phyloP scores from a whole-genome alignment of 2,797 vertebrate genomes.

The Lagocephalus sceleratus region DNA sequence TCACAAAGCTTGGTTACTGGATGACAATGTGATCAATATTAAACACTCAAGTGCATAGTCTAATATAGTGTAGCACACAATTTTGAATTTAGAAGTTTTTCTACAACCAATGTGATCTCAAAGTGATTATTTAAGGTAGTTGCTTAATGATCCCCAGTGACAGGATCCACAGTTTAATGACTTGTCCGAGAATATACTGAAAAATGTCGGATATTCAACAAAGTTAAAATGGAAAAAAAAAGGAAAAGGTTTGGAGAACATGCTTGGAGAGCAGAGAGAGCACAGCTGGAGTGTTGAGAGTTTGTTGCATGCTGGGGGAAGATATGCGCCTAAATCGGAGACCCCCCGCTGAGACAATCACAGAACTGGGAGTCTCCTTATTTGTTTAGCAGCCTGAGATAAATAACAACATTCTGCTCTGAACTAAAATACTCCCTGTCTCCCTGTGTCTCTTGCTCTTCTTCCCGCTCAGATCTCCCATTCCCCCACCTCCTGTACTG shows the following conservation, averaged over 20 bases:
- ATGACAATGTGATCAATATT: too few species aligned
- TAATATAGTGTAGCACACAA: too few species aligned
- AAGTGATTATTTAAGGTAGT: too few species aligned
- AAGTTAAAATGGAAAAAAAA: constrained; percentile 31
- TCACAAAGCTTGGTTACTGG: too few species aligned
- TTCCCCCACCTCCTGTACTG: constrained; percentile 40
- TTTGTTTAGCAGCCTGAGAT: constrained; percentile 71
- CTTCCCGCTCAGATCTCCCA: constrained; percentile 58
- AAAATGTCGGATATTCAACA: constrained; percentile 39
- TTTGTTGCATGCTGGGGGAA: constrained; percentile 56
- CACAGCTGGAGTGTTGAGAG: constrained; percentile 51
- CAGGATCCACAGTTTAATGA: too few species aligned
- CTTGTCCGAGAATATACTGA: not conserved
- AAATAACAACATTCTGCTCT: constrained; percentile 70
- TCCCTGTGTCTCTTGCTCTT: constrained; percentile 60
- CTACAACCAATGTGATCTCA: too few species aligned
- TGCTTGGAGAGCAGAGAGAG: constrained; percentile 28
- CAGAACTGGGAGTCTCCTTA: constrained; percentile 64
- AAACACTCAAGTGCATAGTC: too few species aligned
- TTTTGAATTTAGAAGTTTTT: too few species aligned
- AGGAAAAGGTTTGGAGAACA: constrained; percentile 42
- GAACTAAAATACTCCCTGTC: constrained; percentile 63
- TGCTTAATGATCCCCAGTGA: too few species aligned
- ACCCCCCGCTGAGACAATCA: constrained; percentile 72
- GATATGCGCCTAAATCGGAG: constrained; percentile 63